phyloP scores from a whole-genome alignment of 2,797 vertebrate species.

The Pseudopleuronectes americanus region DNA sequence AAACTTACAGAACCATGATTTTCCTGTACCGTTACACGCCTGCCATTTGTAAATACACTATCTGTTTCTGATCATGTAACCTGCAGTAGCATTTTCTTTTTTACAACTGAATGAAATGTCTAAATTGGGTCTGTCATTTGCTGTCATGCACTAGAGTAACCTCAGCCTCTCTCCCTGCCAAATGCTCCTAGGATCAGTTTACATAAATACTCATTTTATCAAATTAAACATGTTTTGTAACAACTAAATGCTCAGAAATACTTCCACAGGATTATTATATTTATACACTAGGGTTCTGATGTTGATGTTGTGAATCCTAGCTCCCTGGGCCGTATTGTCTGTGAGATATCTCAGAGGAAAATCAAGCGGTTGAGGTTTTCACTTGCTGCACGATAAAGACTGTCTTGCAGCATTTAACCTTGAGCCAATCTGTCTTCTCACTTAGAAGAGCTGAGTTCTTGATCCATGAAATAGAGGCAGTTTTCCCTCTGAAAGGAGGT shows the following conservation, averaged over 20 bases:
- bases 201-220: neutral
- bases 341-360: slow-evolving; percentile 62
- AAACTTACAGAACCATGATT: too few species aligned
- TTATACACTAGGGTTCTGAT: slow-evolving; percentile 31
- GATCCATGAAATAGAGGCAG: slow-evolving; percentile 80
- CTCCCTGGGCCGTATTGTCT: slow-evolving; percentile 52
- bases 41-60: too few species aligned
- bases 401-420: slow-evolving; percentile 79
- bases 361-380: slow-evolving; percentile 60
- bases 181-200: neutral
- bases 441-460: slow-evolving; percentile 72
- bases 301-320: slow-evolving; percentile 48
- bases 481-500: slow-evolving; percentile 68
- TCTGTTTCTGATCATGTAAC: too few species aligned
- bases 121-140: neutral
- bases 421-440: slow-evolving; percentile 76
- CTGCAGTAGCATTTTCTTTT: neutral
- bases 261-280: neutral
- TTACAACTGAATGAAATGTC: neutral
- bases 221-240: slow-evolving; percentile 10
- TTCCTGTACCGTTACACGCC: too few species aligned
- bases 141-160: neutral
- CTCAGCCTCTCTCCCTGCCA: neutral
- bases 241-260: slow-evolving; percentile 12
- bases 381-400: slow-evolving; percentile 79